phyloP scores from a whole-genome alignment of 2,797 vertebrate species.

The Myotis vivesi region DNA sequence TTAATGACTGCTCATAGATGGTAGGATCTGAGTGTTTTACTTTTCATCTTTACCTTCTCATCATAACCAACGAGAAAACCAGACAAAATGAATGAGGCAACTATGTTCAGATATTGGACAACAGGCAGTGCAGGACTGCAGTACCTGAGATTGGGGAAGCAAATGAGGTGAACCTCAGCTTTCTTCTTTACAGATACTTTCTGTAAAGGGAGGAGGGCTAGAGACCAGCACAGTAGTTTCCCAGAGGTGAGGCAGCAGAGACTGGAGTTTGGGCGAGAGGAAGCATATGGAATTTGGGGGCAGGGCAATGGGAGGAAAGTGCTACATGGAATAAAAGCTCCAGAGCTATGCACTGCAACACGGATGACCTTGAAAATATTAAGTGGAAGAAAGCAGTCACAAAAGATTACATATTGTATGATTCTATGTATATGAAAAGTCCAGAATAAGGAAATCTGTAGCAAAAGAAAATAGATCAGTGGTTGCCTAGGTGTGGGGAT shows the following conservation, averaged over 20 bases:
- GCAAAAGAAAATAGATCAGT: not conserved
- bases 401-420: not conserved
- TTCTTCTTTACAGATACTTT: not conserved
- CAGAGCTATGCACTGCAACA: not conserved
- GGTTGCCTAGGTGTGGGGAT: not conserved
- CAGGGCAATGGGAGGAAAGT: not conserved
- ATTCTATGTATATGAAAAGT: not conserved
- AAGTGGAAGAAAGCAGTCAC: not conserved
- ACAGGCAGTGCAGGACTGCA: not conserved
- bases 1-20: not conserved
- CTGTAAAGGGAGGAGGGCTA: not conserved
- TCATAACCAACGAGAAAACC: not conserved
- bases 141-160: not conserved
- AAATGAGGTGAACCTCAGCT: not conserved
- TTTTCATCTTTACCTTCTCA: not conserved
- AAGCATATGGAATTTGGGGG: not conserved
- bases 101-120: not conserved
- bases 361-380: not conserved
- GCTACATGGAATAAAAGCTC: not conserved
- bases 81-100: not conserved
- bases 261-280: not conserved
- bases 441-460: not conserved
- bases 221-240: fast-evolving
- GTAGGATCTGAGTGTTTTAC: not conserved
- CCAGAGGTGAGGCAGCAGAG: not conserved